phyloP scores from a whole-genome alignment of 2,888 invertebrate genomes.

The Aleiodes testaceus region DNA sequence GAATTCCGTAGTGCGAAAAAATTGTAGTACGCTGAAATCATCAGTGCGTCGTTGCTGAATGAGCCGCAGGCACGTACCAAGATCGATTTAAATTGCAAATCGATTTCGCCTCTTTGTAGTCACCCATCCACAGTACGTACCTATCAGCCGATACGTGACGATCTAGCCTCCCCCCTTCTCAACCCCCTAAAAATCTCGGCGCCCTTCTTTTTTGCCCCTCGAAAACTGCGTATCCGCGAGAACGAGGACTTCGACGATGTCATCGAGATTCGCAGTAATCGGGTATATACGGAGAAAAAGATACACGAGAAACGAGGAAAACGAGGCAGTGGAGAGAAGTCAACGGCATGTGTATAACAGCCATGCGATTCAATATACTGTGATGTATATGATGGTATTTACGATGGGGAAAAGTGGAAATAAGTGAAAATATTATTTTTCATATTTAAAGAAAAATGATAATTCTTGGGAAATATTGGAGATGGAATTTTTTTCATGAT shows the following conservation, averaged over 20 bases:
- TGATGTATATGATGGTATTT: slow-evolving; percentile 13
- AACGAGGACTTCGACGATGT: slow-evolving; percentile 40
- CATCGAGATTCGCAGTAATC: slow-evolving; percentile 53
- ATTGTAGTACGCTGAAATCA: slow-evolving; percentile 57
- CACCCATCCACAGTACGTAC: slow-evolving; percentile 64
- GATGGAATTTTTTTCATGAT: no score
- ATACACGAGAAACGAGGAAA: slow-evolving; percentile 9
- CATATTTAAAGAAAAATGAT: slow-evolving; percentile 5
- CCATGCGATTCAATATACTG: slow-evolving; percentile 33
- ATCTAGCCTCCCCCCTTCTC: slow-evolving; percentile 47
- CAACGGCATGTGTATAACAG: slow-evolving; percentile 31
- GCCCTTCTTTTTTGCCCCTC: slow-evolving; percentile 27
- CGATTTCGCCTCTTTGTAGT: slow-evolving; percentile 70
- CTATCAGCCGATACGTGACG: slow-evolving; percentile 61
- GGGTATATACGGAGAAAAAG: slow-evolving; percentile 36
- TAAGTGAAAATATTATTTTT: neutral
- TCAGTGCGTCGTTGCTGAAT: slow-evolving; percentile 62
- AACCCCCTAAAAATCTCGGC: neutral
- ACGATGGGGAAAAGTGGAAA: neutral
- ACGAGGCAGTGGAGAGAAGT: slow-evolving; percentile 9
- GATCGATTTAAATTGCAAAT: slow-evolving; percentile 71
- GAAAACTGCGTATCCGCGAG: slow-evolving; percentile 42
- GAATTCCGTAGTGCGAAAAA: neutral
- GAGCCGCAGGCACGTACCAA: slow-evolving; percentile 68
- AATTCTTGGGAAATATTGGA: no score